Base-by-base conservation (phyloP, 2,888 invertebrate genomes). In the Drosophila neotestacea region DNA sequence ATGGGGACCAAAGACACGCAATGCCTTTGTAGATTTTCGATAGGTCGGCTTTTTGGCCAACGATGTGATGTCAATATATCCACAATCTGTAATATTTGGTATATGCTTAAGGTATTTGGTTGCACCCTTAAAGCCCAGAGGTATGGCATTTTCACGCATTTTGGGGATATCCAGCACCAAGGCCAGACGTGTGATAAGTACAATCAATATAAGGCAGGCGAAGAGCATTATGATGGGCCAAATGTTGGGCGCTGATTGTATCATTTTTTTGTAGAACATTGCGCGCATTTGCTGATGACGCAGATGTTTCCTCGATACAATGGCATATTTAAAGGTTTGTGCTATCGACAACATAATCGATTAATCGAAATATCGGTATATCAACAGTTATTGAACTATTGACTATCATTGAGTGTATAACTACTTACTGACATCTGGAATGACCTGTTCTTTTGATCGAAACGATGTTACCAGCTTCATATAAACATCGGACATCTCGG, bases 151-250 rank as follows among this genome's bases (percentile, higher is more conserved):
- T 1, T 52, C 42, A 0, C 74, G 68, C 4, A 11, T 36, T 6
- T 48, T 48, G 1, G 80, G 69, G 11, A 86, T 56, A 46, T 70
- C 56, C 4, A 88, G 48, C 7, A 77, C 55, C 3, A 77, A 52
- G 5, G 74, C 77, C 32, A 90, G 13, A 3, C 70, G 67, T 0
- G 82, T 74, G 9, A 88, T 76, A 5, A 82, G 36, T 4, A 88
- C 59, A 7, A 90, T 77, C 22, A 89, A 52, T n/a, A 90, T 22
- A 5, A 86, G 71, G 10, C 93, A 96, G 95, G 94, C 95, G 94
- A 87, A 71, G 30, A 90, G 79, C 81, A 88, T 87, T 4, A 88
- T 62, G 4, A 90, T 46, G 4, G 90, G 88, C 79, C 90, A 88
- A 0, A 85, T 52, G 69, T 79, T 89, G 0, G 90, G 90, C 0